These are phyloP conservation scores for Spilosoma lubricipeda DNA, from an alignment of 2,888 invertebrate genomes.

Conservation along the genomic window DNA sequence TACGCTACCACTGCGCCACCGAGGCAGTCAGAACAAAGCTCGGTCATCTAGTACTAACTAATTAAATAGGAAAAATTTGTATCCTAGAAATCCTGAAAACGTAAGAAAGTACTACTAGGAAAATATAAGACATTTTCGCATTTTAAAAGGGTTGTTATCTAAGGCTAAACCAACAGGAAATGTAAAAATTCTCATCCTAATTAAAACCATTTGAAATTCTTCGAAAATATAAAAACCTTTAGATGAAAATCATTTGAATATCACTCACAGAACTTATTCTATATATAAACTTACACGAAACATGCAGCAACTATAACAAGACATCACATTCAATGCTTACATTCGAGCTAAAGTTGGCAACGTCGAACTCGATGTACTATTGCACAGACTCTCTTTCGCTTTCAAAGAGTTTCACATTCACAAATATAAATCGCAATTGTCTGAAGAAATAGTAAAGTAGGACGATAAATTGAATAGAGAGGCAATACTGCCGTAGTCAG, in stretches of 20 bases:
- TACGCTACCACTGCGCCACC: too few species aligned
- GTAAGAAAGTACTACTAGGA: too few species aligned
- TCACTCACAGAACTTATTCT: background rate
- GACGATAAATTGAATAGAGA: slow-evolving; percentile 82
- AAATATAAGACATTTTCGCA: too few species aligned
- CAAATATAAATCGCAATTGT: slow-evolving; percentile 61
- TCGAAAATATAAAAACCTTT: background rate
- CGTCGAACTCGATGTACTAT: slow-evolving; percentile 13
- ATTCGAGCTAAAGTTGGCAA: background rate
- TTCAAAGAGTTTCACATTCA: slow-evolving; percentile 47
- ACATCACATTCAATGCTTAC: background rate
- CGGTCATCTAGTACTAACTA: too few species aligned
- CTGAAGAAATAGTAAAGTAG: slow-evolving; percentile 75
- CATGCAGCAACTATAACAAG: background rate
- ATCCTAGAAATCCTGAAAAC: too few species aligned
- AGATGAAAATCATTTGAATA: background rate
- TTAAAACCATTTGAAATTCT: background rate
- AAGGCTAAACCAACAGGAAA: too few species aligned
- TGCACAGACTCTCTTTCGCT: slow-evolving; percentile 34
- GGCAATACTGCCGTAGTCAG: slow-evolving; percentile 78
- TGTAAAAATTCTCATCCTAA: too few species aligned
- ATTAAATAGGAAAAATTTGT: too few species aligned
- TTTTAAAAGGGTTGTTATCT: too few species aligned
- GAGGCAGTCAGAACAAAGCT: too few species aligned
- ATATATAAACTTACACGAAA: background rate